Evolutionary conservation across 30 jellyfish, hydroid and myxozoan genomes (phyloP).

Genomic region (Aurelia aurita): DNA sequence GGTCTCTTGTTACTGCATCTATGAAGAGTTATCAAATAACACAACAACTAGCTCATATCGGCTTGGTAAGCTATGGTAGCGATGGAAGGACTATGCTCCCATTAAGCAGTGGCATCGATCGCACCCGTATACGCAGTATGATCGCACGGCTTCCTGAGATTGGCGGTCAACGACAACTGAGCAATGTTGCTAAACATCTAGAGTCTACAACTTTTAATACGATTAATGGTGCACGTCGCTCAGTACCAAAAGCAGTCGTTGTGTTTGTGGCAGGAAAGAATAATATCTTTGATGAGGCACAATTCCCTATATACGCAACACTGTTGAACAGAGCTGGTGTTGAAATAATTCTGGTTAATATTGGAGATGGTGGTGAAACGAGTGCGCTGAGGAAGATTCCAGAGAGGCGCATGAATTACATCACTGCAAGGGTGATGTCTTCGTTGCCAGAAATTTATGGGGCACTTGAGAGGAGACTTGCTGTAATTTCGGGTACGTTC

Average conservation of each 20-base stretch:
- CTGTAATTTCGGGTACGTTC: constrained; percentile 43
- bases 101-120: constrained; percentile 19
- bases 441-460: constrained; percentile 69
- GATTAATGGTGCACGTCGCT: constrained; percentile 64
- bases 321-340: constrained; percentile 57
- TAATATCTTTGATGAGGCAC: constrained; percentile 20
- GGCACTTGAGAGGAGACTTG: constrained; percentile 47
- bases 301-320: constrained; percentile 43
- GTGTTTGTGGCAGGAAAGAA: constrained; percentile 51
- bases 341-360: constrained; percentile 37
- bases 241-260: constrained; percentile 68
- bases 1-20: constrained; percentile 44
- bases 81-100: constrained; percentile 43
- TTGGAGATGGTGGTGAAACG: constrained; percentile 12
- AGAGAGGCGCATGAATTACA: constrained; percentile 41
- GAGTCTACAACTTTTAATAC: constrained; percentile 38
- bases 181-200: constrained; percentile 11
- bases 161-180: constrained; percentile 16
- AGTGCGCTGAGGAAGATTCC: constrained; percentile 38
- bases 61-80: constrained; percentile 49
- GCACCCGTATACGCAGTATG: background rate
- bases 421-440: constrained; percentile 2
- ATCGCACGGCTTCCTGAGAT: constrained; percentile 15
- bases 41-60: constrained; percentile 55
- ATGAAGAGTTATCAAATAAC: constrained; percentile 60